phyloP scores from a whole-genome alignment of 53 echinoderm and acorn worm species.

The Henricia sp. region DNA sequence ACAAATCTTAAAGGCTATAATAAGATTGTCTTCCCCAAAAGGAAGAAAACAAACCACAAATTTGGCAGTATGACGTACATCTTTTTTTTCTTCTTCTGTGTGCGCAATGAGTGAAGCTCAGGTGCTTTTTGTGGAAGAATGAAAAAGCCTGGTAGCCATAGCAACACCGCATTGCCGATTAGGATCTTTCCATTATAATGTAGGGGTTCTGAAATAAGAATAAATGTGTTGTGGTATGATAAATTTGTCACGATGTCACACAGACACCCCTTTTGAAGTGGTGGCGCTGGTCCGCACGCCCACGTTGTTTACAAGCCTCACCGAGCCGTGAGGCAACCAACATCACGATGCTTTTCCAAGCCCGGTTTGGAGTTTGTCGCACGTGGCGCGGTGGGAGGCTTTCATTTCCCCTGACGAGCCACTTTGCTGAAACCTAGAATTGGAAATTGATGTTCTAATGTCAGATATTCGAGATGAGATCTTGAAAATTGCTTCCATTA shows the following conservation, averaged over 20 bases:
- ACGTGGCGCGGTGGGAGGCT: slow-evolving; percentile 4
- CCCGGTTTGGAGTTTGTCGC: not conserved
- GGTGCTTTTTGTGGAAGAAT: slow-evolving; percentile 29
- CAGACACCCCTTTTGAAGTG: not conserved
- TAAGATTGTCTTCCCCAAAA: not conserved
- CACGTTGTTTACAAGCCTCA: slow-evolving; percentile 36
- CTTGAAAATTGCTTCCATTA: slow-evolving; percentile 18
- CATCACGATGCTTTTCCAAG: not conserved
- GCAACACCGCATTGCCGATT: slow-evolving; percentile 21
- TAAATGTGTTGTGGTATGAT: not conserved
- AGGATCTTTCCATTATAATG: not conserved
- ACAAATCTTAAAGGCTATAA: slow-evolving; percentile 1
- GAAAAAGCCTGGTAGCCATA: slow-evolving; percentile 36
- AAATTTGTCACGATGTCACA: not conserved
- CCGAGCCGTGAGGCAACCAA: not conserved
- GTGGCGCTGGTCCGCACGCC: not conserved
- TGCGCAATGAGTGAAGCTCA: slow-evolving; percentile 8
- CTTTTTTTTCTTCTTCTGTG: slow-evolving; percentile 17
- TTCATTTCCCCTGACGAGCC: not conserved
- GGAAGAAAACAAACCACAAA: not conserved
- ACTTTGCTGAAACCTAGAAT: not conserved
- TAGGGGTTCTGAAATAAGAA: not conserved
- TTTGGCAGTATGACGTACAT: slow-evolving; percentile 17
- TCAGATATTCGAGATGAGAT: not conserved
- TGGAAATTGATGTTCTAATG: not conserved